Evolutionary conservation across 2,797 vertebrate genomes (phyloP), one percentile per base, ranked within the genome.

Genomic region (Nasua narica): DNA sequence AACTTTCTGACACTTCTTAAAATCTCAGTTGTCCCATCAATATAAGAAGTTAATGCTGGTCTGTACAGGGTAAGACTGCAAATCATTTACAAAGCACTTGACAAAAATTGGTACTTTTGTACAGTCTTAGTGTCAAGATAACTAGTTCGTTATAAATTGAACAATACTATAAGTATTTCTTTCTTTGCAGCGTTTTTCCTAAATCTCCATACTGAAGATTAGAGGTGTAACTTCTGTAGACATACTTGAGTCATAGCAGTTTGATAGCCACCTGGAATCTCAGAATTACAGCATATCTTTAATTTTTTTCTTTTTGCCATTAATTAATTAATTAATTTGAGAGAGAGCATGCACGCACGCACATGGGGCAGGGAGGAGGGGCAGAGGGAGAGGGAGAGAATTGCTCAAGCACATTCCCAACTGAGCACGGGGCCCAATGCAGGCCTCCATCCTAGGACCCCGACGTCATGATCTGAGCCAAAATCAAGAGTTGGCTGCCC

Each of bases 141-240:
- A 96, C 79, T 86, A 23, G 37, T 56, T 84, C n/a, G 35, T 95
- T 92, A 48, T 32, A 85, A 91, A 50, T 91, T 46, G 58, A 83
- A 82, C n/a, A 89, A 32, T 56, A 50, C 8, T 88, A 3, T 81
- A 40, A 46, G 9, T 94, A 43, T 76, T 91, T 87, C 23, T 95
- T 94, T 27, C 15, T 90, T 54, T 93, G 56, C 12, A 35, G 19
- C 35, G 5, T 54, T 90, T 88, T 95, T 77, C n/a, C 10, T 93
- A 27, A 60, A 72, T 18, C 19, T 87, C 18, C 9, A 60, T 84
- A 77, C 37, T 40, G 25, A 60, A 76, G 10, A 60, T 77, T 40
- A 70, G 58, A 69, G 29, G 6, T 85, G 1, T 50, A 88, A 43
- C 40, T 90, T 86, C 21, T 67, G 12, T 52, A 56, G 74, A 1